phyloP scores from a whole-genome alignment of 2,888 invertebrate genomes.

The Leucophenga montana region DNA sequence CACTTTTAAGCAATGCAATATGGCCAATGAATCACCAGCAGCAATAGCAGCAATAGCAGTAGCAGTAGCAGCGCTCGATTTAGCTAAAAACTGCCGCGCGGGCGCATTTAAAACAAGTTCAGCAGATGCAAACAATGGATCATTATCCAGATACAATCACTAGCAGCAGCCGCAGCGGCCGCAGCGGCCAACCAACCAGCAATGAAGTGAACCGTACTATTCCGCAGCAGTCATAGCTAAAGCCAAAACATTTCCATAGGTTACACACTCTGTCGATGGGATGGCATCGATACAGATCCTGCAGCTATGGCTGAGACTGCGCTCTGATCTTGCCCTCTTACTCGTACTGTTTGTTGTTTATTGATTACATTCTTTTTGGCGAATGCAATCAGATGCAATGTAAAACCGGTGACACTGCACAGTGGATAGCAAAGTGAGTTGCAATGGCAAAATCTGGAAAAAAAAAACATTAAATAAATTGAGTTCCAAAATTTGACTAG shows the following conservation, averaged over 20 bases:
- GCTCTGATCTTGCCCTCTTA: too few relatives aligned
- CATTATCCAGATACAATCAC: conserved; percentile 67
- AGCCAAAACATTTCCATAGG: conserved; percentile 56
- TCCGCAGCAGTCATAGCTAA: conserved; percentile 41
- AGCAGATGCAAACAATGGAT: conserved; percentile 71
- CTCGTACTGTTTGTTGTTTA: conserved; percentile 58
- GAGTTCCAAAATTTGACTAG: too few relatives aligned
- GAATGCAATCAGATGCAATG: conserved; percentile 59
- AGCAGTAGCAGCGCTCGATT: too few relatives aligned
- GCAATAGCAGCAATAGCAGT: not conserved
- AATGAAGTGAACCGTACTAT: conserved; percentile 65
- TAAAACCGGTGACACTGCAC: conserved; percentile 34
- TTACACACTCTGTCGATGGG: conserved; percentile 47
- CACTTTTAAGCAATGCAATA: not conserved
- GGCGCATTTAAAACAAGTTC: conserved; percentile 71
- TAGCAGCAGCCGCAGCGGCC: not conserved
- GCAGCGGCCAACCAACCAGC: conserved; percentile 44
- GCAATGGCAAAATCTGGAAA: too few relatives aligned
- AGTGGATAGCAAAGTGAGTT: not conserved
- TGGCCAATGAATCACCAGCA: conserved; percentile 47
- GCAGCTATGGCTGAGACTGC: conserved; percentile 5
- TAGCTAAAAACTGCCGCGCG: conserved; percentile 46
- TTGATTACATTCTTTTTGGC: conserved; percentile 71
- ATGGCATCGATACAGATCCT: conserved; percentile 44
- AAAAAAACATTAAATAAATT: not conserved